Evolutionary conservation across 1,140 invertebrate species (phyloP), one percentile per base, ranked within the genome.

Genomic region (Pemphigus obesinymphae): DNA sequence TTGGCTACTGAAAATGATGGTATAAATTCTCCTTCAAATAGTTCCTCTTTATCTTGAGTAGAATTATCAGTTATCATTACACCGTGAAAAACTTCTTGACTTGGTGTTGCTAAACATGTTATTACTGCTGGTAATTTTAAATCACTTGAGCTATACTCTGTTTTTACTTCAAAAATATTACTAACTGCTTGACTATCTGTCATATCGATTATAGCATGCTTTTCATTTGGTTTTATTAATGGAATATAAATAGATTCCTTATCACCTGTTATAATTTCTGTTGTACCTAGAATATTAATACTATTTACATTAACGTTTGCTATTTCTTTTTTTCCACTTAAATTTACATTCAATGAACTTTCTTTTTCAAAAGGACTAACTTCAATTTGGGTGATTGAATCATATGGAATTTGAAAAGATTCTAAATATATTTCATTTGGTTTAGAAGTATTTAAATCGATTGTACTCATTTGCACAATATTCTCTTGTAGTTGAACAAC

Each of bases 21-120:
- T 70, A 31, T 82, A 13, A 58, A 80, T 23, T 82, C 10, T n/a
- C 23, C 63, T 68, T 76, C 58, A 53, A 82, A 82, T 78, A 43
- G 34, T n/a, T 70, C 73, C 50, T 80, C 82, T 55, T 48, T 78
- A n/a, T 82, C 73, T 29, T 78, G 73, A 68, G n/a, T 8, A 26
- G 37, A 4, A 37, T 45, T 40, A 17, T 80, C 61, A 40, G 48
- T 34, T 17, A 80, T 34, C 6, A 70, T n/a, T 3, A 82, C 45
- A 29, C 75, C 37, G 50, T 80, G 82, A 17, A 45, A 8, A 58
- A 82, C 40, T 63, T 82, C 82, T 43, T 82, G 53, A 53, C 29
- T 17, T n/a, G 72, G 75, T 34, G 3, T 55, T 8, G 75, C 75
- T 15, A 20, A 29, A 31, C 17, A 80, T 26, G 13, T 29, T 6